Evolutionary conservation across 2,797 vertebrate species (phyloP).

Genomic region (Caiman crocodilus): DNA sequence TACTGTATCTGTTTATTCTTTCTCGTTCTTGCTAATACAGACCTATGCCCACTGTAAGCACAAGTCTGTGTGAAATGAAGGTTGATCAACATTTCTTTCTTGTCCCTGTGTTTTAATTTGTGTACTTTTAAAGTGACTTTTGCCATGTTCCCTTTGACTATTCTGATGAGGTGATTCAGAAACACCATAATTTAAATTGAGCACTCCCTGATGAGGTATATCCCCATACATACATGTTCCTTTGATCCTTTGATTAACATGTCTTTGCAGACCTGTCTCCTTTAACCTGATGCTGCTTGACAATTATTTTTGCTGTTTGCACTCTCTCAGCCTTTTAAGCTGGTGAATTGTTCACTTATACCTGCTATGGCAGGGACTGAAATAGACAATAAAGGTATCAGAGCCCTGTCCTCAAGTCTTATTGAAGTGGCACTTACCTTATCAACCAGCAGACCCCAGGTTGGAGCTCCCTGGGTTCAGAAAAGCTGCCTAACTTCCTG

Average conservation of each 20-base stretch:
- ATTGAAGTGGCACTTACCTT: background rate
- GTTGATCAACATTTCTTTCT: background rate
- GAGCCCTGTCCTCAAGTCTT: background rate
- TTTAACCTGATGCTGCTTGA: background rate
- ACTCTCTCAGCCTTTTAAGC: background rate
- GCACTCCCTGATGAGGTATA: background rate
- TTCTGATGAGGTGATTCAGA: background rate
- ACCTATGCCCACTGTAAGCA: background rate
- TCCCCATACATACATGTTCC: no score
- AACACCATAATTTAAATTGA: background rate
- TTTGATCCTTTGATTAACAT: no score
- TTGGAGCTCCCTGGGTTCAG: background rate
- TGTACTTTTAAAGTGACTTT: background rate
- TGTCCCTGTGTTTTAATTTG: background rate
- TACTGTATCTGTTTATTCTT: background rate
- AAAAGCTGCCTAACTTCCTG: background rate
- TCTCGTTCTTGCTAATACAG: background rate
- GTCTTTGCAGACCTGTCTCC: background rate
- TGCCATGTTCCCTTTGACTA: background rate
- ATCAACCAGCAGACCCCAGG: background rate
- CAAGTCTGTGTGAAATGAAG: background rate
- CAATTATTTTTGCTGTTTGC: background rate
- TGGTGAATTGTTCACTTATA: background rate
- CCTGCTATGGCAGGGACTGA: background rate
- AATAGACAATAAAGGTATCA: background rate